Evolutionary conservation across 2,888 invertebrate genomes (phyloP).

Genomic region (Tricholauxania praeusta): DNA sequence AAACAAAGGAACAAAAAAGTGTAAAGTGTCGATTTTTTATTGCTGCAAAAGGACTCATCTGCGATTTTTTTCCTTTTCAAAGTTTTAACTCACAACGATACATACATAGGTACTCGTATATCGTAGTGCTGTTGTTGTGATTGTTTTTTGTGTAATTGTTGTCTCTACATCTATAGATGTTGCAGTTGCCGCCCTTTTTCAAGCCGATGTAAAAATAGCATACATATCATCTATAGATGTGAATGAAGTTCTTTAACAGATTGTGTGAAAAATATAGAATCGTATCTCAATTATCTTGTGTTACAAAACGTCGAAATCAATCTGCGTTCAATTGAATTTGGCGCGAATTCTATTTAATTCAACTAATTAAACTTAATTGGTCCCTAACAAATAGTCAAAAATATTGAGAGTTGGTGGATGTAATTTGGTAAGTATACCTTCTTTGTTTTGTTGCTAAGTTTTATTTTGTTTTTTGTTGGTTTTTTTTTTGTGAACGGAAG

Average conservation of each 20-base stretch:
- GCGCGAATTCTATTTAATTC: not conserved
- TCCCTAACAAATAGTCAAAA: too few relatives aligned
- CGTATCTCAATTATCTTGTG: not conserved
- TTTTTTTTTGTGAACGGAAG: slow-evolving; percentile 1
- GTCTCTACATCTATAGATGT: slow-evolving; percentile 38
- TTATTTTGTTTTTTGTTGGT: not conserved
- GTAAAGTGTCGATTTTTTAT: too few relatives aligned
- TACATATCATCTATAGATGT: slow-evolving; percentile 1
- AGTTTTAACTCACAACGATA: too few relatives aligned
- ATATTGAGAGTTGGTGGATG: too few relatives aligned
- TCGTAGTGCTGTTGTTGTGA: slow-evolving; percentile 2
- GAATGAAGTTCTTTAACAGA: too few relatives aligned
- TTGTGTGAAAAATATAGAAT: not conserved
- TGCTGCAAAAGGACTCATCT: too few relatives aligned
- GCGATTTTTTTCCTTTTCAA: not conserved
- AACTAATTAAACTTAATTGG: not conserved
- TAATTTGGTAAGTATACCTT: slow-evolving; percentile 1
- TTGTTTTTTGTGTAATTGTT: slow-evolving; percentile 12
- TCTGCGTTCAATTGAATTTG: slow-evolving; percentile 8
- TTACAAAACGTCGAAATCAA: not conserved
- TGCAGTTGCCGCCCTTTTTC: slow-evolving; percentile 49
- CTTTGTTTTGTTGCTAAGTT: not conserved
- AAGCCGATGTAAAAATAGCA: slow-evolving; percentile 13
- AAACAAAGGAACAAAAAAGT: too few relatives aligned
- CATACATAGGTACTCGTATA: too few relatives aligned